Evolutionary conservation across 2,797 vertebrate genomes (phyloP), one percentile per base, ranked within the genome.

Genomic region (Hylomyscus alleni): DNA sequence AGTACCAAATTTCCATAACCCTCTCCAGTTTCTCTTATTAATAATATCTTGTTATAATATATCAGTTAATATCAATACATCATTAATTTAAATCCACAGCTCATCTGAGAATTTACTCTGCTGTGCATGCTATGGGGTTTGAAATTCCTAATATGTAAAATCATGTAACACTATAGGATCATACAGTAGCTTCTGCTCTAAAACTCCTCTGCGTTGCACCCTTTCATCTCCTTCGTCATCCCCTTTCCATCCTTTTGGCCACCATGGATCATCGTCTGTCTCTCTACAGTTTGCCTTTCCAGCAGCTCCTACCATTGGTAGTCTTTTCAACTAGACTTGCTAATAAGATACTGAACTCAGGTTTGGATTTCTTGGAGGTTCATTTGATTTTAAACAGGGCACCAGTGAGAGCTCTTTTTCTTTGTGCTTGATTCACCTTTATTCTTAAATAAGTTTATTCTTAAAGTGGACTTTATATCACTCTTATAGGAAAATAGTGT

Each of bases 371-470:
- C 89, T 77, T 85, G 37, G 76, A 76, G 89, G 94, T 19, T 69
- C 40, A 73, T 67, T 96, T 93, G 80, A 77, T 90, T 94, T 95
- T 95, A 89, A 96, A 81, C n/a, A 92, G 34, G 58, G 13, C 29
- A 81, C 84, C 26, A 78, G 87, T n/a, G 52, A 52, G 37, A 95
- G 40, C 47, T 72, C 83, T 92, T 22, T 67, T 65, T 52, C 60
- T 47, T 19, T 50, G 31, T 75, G 58, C 24, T 95, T 44, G 11
- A 94, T 78, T 90, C 17, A 8, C 40, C 31, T 95, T 91, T 88
- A 91, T 77, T 93, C 80, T 96, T 87, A 96, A 92, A 78, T n/a
- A 87, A 88, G 60, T 11, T 89, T 95, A 89, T 86, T 84, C 95
- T 94, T 62, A 94, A 97, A 85, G 37, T 82, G 94, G 85, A 84